Conservation (phyloP, 2,113 vertebrate species). For the Heptranchias perlo region DNA sequence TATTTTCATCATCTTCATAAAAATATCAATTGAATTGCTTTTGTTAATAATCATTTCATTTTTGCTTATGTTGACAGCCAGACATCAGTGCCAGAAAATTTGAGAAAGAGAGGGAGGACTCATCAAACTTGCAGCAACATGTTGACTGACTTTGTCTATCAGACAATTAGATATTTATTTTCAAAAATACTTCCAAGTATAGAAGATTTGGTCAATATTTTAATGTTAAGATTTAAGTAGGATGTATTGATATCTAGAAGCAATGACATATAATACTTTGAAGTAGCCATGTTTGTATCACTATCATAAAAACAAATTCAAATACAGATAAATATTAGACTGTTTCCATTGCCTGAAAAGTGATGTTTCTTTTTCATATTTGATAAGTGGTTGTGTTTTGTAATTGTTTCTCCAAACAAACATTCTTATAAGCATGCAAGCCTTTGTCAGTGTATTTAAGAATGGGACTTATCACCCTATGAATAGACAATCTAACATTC, state of each 20-base stretch:
- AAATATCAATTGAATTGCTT: not conserved
- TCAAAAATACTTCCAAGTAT: not conserved
- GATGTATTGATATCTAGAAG: not conserved
- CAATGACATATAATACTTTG: not conserved
- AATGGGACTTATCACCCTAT: not conserved
- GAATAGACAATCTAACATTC: not conserved
- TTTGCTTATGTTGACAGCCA: not conserved
- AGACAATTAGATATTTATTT: not conserved
- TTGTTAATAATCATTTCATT: not conserved
- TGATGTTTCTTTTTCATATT: not conserved
- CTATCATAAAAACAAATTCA: not conserved
- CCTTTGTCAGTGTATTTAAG: not conserved
- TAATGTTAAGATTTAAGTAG: not conserved
- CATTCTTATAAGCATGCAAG: not conserved
- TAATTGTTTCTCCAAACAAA: not conserved
- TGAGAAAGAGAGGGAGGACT: not conserved
- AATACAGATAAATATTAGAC: not conserved
- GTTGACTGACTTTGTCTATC: not conserved
- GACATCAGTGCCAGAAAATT: not conserved
- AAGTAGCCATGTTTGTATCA: not conserved
- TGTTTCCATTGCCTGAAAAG: constrained; percentile 3
- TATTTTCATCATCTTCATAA: not conserved
- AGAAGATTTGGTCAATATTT: not conserved
- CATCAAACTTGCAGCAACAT: constrained; percentile 12
- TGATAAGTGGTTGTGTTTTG: not conserved